A percentile compares a stretch with the other conserved stretches of the same genome.
Evolutionary conservation across 1,140 invertebrate species (phyloP).

Genomic region (Theocolax elegans): DNA sequence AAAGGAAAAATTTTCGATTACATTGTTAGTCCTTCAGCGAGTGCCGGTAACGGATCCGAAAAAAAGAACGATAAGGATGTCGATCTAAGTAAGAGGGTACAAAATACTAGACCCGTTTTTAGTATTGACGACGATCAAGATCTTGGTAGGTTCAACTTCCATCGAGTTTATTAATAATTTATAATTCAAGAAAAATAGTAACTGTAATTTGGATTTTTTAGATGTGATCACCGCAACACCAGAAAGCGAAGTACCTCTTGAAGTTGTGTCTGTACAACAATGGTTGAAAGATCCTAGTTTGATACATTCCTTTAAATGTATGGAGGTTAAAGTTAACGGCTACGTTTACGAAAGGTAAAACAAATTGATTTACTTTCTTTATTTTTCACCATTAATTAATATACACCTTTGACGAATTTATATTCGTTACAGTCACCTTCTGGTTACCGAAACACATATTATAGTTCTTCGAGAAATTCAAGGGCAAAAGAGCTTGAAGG

Average conservation of each 20-base stretch:
- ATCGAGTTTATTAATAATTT: background rate
- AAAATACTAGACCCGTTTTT: slow-evolving; percentile 92
- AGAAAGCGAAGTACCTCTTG: slow-evolving; percentile 73
- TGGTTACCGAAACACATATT: slow-evolving; percentile 90
- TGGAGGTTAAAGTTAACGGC: slow-evolving; percentile 90
- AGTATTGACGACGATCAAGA: slow-evolving; percentile 95
- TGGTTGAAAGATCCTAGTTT: slow-evolving; percentile 89
- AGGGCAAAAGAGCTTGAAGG: slow-evolving; percentile 77
- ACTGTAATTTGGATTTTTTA: slow-evolving; percentile 33
- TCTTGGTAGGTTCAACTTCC: slow-evolving; percentile 48
- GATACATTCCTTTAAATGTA: slow-evolving; percentile 87
- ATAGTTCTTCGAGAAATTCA: slow-evolving; percentile 86
- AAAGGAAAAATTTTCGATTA: slow-evolving; percentile 95
- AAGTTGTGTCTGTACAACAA: slow-evolving; percentile 77
- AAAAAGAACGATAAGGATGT: slow-evolving; percentile 81
- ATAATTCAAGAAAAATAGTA: background rate
- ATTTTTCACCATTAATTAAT: background rate
- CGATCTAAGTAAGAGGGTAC: slow-evolving; percentile 86
- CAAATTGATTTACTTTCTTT: slow-evolving; percentile 33
- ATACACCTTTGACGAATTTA: background rate
- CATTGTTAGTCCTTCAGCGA: slow-evolving; percentile 86
- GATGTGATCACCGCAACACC: slow-evolving; percentile 62
- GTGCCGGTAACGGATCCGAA: slow-evolving; percentile 66
- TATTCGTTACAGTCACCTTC: slow-evolving; percentile 74
- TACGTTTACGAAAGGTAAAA: slow-evolving; percentile 85